Evolutionary conservation across 2,113 vertebrate species (phyloP).

Genomic region (Gavia stellata): DNA sequence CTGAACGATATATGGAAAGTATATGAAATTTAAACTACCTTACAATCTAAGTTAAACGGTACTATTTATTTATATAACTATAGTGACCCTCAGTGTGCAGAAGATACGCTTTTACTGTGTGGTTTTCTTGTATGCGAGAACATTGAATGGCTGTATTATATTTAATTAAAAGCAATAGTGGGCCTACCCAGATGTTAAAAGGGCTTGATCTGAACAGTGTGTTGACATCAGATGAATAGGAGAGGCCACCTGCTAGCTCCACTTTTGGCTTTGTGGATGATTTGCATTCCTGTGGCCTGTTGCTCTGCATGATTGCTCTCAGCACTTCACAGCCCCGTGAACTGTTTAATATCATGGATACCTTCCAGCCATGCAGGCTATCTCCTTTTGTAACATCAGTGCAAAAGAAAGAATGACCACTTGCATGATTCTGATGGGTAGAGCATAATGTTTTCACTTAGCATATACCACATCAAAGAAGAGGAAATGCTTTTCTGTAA

Average conservation of each 20-base stretch:
- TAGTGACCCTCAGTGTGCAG: conserved; percentile 72
- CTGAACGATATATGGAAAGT: conserved; percentile 67
- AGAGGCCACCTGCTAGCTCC: conserved; percentile 92
- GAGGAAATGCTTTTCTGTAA: conserved; percentile 57
- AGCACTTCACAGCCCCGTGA: conserved; percentile 83
- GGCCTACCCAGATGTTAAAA: conserved; percentile 83
- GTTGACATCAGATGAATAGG: conserved; percentile 87
- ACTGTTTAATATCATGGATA: conserved; percentile 87
- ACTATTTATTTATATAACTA: conserved; percentile 82
- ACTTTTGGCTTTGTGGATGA: conserved; percentile 82
- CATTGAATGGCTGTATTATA: conserved; percentile 79
- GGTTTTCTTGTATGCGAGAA: conserved; percentile 74
- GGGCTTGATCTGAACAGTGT: conserved; percentile 77
- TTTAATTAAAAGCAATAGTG: conserved; percentile 89
- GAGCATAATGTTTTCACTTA: conserved; percentile 67
- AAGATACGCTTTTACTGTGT: conserved; percentile 73
- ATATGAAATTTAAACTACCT: conserved; percentile 70
- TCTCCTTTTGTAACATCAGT: conserved; percentile 72
- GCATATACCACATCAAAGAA: conserved; percentile 63
- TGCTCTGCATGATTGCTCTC: conserved; percentile 87
- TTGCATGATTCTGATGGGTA: conserved; percentile 50
- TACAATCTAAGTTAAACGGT: conserved; percentile 70
- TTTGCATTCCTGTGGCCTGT: conserved; percentile 96
- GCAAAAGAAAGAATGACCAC: conserved; percentile 51
- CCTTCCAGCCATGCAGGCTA: conserved; percentile 78